Evolutionary conservation across 2,888 invertebrate genomes (phyloP), one percentile per base, ranked within the genome.

Genomic region (Microplitis manilae): DNA sequence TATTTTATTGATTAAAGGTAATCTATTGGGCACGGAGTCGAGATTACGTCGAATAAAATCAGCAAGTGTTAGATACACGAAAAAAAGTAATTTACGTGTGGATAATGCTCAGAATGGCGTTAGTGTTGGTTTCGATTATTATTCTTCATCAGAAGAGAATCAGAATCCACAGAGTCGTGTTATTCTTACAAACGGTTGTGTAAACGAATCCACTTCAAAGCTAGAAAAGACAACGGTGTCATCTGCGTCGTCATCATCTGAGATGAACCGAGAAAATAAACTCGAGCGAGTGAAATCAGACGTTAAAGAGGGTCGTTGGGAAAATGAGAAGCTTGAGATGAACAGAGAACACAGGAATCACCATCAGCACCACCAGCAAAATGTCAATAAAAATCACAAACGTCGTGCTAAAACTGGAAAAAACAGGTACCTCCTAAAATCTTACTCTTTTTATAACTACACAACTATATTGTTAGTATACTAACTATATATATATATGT

Each of bases 11-110:
- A 30, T 30, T 30, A 2, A 80, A 90, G 90, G 89, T 77, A 87
- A 86, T 76, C 83, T 90, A 75, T 85, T 91, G 77, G 91, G 90
- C 13, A 87, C 87, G 17, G 90, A 89, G 67, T 87, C 89, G 20
- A 86, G 90, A 71, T 82, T 89, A 65, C 88, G 90, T 60, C 87
- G 90, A 83, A 90, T 90, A 80, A 88, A 89, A 79, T 90, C 90
- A 41, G 89, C 90, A 38, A 88, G 83, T 74, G 84, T 82, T 71
- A 84, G 86, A 77, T 82, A 84, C 69, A 80, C 82, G 70, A 80
- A 80, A 7, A 65, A 76, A 41, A 41, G 9, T 70, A 38, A 41
- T 67, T 5, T 72, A 76, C 30, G 30, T 30, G 17, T 76, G 74
- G 50, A 50, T 69, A 72, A 67, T 76, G 79, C 39, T 68, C 73